phyloP scores from a whole-genome alignment of 2,888 invertebrate genomes.

The Scrobipalpa costella region DNA sequence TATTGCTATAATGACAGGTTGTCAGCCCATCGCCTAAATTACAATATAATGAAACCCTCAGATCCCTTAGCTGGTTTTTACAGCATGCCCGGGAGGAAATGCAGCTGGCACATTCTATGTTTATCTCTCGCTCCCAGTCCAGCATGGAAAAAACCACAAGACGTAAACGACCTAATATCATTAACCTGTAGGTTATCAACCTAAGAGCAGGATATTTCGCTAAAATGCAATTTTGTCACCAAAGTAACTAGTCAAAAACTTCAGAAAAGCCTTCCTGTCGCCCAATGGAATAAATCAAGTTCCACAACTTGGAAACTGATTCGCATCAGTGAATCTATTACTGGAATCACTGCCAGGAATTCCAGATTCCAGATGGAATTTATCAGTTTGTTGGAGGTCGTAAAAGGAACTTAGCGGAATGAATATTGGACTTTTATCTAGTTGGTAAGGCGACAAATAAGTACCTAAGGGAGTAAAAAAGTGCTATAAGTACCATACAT shows the following conservation, averaged over 20 bases:
- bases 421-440: background rate
- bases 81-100: too few relatives aligned
- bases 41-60: too few relatives aligned
- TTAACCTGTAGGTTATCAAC: too few relatives aligned
- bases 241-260: background rate
- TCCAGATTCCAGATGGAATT: background rate
- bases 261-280: background rate
- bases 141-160: too few relatives aligned
- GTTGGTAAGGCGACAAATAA: background rate
- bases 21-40: too few relatives aligned
- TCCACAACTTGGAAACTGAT: slow-evolving; percentile 8
- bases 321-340: slow-evolving; percentile 19
- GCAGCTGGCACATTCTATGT: too few relatives aligned
- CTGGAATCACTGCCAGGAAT: slow-evolving; percentile 4
- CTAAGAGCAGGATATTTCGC: background rate
- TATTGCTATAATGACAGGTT: too few relatives aligned
- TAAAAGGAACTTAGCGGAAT: background rate
- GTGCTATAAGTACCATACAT: too few relatives aligned
- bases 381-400: background rate
- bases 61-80: too few relatives aligned
- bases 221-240: background rate
- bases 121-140: too few relatives aligned
- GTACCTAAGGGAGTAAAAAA: too few relatives aligned
- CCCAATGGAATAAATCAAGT: slow-evolving; percentile 20
- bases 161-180: too few relatives aligned